Base-by-base conservation (phyloP, 2,888 invertebrate species). In the Euplagia quadripunctaria region DNA sequence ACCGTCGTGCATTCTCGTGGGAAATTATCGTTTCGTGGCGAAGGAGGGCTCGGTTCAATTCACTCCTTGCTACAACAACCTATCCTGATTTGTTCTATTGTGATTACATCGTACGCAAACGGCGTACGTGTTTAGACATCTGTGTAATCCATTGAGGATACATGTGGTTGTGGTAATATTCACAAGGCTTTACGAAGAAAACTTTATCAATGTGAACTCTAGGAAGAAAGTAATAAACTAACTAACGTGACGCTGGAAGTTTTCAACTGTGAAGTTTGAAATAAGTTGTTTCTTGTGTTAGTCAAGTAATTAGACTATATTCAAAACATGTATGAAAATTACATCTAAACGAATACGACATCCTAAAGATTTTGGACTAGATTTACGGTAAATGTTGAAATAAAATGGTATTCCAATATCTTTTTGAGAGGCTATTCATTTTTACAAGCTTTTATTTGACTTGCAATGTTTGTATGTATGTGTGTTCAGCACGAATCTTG, bases 21-120 rank as follows among this genome's bases (percentile, higher is more conserved):
- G 75, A 72, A 79, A 73, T 75, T 72, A 79, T n/a, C 52, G 43
- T 31, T 52, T 63, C 43, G 65, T 71, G 71, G 43, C 42, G 68
- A 68, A 55, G 20, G 49, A 46, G 41, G 12, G 20, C 52, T 16
- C n/a, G 14, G n/a, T 43, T 64, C 9, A 43, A 16, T 49, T 52
- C 55, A 16, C 7, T 61, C 16, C 46, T 61, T 31, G 69, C 46
- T 49, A 49, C 42, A 42, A 49, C 31, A 42, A 49, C 31, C 11
- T 41, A 49, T 42, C 61, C 61, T 41, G 66, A 71, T 71, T 66
- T 58, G 65, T 58, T 61, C 61, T 61, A 46, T 43, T 31, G 41
- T n/a, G 52, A 55, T 17, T 42, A 16, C n/a, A 20, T 68, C 46
- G 46, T 46, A 46, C 20, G 31, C n/a, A 31, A 63, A 14, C n/a